These are phyloP conservation scores for Thalpophila matura DNA, from an alignment of 2,888 invertebrate species.

Conservation along the genomic window DNA sequence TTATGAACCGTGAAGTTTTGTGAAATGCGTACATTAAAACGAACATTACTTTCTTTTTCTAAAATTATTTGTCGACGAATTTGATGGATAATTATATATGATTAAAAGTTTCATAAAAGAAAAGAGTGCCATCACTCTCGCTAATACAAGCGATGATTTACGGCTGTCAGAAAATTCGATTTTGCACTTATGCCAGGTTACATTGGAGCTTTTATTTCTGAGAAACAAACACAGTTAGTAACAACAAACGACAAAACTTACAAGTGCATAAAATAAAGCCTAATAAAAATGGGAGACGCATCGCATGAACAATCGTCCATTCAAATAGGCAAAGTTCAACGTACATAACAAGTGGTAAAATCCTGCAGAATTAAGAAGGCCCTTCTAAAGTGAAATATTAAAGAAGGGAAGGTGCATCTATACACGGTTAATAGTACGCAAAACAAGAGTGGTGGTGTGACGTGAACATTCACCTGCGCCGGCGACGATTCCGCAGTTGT, in stretches of 20 bases:
- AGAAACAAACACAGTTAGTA: conserved; percentile 27
- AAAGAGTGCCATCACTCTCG: neutral
- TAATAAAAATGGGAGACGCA: conserved; percentile 78
- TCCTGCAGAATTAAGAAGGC: conserved; percentile 78
- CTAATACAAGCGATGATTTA: neutral
- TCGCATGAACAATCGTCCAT: conserved; percentile 77
- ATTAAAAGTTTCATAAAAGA: neutral
- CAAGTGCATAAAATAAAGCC: conserved; percentile 59
- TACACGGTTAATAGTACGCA: conserved; percentile 75
- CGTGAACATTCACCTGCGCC: conserved; percentile 87
- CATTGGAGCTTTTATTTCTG: conserved; percentile 4
- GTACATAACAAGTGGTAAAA: conserved; percentile 81
- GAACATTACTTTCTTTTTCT: conserved; percentile 44
- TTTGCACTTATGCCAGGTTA: neutral
- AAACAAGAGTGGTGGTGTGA: conserved; percentile 85
- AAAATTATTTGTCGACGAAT: conserved; percentile 6
- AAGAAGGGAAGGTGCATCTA: conserved; percentile 72
- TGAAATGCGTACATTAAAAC: conserved; percentile 37
- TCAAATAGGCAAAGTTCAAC: conserved; percentile 87
- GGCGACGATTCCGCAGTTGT: conserved; percentile 83
- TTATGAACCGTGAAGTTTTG: conserved; percentile 46
- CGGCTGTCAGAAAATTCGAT: neutral
- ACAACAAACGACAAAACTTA: conserved; percentile 45
- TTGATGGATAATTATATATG: conserved; percentile 18
- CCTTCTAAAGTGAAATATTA: conserved; percentile 65